Conservation (phyloP, 2,113 vertebrate species). For the Thoracochromis brauschi region DNA sequence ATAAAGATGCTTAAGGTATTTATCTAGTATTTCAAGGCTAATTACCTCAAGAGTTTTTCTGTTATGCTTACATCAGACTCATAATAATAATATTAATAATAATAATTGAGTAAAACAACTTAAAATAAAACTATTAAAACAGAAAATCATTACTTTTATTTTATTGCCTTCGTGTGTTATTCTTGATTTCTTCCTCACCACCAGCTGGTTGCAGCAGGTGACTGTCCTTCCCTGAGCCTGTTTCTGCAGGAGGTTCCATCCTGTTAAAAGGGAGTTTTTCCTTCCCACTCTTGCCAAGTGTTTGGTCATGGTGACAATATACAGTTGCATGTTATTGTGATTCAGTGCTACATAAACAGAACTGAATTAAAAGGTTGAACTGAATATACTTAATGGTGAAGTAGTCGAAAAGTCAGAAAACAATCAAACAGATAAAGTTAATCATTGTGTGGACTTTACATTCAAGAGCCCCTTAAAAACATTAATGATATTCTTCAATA, state of each 20-base stretch:
- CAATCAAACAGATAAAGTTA: background rate
- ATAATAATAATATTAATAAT: background rate
- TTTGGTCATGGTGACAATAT: background rate
- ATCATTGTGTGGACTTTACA: accelerated
- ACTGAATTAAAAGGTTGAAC: background rate
- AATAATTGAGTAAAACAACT: background rate
- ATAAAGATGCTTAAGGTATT: background rate
- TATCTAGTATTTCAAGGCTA: background rate
- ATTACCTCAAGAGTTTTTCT: background rate
- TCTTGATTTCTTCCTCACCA: background rate
- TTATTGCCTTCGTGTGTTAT: background rate
- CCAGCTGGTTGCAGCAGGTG: background rate
- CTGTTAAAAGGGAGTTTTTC: background rate
- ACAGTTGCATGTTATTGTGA: background rate
- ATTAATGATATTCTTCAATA: background rate
- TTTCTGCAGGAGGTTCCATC: background rate
- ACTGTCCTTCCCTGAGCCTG: background rate
- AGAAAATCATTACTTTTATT: background rate
- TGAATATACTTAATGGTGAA: background rate
- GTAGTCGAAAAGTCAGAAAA: background rate
- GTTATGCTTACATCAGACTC: background rate
- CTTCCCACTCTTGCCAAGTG: background rate
- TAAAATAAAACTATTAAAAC: background rate
- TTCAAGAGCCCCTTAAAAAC: background rate
- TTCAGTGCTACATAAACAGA: background rate